A percentile compares a stretch with the other conserved stretches of the same genome.
phyloP scores from a whole-genome alignment of 2,113 vertebrate genomes.

The Lophius piscatorius region DNA sequence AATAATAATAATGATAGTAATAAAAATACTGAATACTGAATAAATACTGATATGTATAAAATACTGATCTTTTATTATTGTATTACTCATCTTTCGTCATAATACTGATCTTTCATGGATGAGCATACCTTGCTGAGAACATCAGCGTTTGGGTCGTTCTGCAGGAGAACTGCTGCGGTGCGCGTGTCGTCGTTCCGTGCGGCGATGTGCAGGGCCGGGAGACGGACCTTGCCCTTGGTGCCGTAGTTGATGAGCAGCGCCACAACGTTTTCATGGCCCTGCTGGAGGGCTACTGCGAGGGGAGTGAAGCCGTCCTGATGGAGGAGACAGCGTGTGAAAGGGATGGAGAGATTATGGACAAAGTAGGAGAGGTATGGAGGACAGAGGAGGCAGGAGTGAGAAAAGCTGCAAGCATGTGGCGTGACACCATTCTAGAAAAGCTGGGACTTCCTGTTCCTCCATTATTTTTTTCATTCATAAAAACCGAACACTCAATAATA shows the following conservation, averaged over 20 bases:
- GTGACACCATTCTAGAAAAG: not conserved
- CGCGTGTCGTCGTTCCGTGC: constrained; percentile 96
- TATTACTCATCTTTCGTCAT: too few relatives aligned
- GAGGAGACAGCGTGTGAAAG: not conserved
- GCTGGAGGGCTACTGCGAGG: constrained; percentile 94
- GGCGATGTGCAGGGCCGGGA: constrained; percentile 95
- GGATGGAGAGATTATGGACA: not conserved
- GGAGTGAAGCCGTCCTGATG: constrained; percentile 96
- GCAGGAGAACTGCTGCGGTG: constrained; percentile 93
- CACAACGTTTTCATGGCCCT: constrained; percentile 96
- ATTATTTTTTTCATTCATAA: not conserved
- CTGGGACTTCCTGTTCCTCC: not conserved
- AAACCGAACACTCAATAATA: too few relatives aligned
- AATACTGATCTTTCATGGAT: too few relatives aligned
- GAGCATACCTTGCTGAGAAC: constrained; percentile 93
- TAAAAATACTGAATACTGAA: too few relatives aligned
- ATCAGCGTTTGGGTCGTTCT: constrained; percentile 95
- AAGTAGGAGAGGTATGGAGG: not conserved
- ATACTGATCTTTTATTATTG: not conserved
- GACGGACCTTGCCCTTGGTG: constrained; percentile 94
- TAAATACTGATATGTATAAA: too few relatives aligned
- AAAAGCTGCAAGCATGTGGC: not conserved
- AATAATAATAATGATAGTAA: too few relatives aligned
- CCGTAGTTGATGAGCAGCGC: constrained; percentile 96
- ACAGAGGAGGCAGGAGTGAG: not conserved